Conservation (phyloP, 2,888 invertebrate species). For the Dione vanillae region DNA sequence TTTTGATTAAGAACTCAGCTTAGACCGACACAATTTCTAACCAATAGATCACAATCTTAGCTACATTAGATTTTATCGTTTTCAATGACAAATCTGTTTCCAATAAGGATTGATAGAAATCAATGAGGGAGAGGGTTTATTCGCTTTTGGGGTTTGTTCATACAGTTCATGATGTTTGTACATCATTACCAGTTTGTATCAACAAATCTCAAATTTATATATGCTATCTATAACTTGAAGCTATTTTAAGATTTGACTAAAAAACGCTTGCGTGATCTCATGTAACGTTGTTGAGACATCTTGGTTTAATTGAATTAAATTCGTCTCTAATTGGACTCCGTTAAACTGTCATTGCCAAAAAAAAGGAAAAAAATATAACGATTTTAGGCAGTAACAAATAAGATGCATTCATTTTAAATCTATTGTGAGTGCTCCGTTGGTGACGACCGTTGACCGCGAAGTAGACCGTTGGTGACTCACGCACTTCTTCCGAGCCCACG, state of each 20-base stretch:
- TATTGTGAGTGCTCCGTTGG: constrained; percentile 15
- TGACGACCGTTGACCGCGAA: constrained; percentile 39
- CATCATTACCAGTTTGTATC: no score
- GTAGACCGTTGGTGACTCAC: constrained; percentile 62
- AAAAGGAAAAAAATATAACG: background rate
- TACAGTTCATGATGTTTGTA: no score
- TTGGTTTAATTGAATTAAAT: no score
- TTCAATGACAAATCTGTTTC: background rate
- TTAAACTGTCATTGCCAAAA: no score
- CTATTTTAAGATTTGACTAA: no score
- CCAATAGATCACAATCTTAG: background rate
- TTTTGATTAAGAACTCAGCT: no score
- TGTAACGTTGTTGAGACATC: no score
- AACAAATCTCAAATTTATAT: no score
- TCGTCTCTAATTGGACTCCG: no score
- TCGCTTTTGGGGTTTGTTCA: no score
- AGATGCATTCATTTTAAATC: constrained; percentile 16
- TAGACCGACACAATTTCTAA: background rate
- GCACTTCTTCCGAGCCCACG: constrained; percentile 49
- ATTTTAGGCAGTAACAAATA: background rate
- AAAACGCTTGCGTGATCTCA: no score
- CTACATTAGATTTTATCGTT: background rate
- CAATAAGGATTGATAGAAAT: background rate
- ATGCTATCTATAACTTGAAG: no score
- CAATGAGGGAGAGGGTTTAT: background rate